These are phyloP conservation scores for Gorsachius goisagi DNA, from an alignment of 2,113 vertebrate species.

Conservation along the genomic window DNA sequence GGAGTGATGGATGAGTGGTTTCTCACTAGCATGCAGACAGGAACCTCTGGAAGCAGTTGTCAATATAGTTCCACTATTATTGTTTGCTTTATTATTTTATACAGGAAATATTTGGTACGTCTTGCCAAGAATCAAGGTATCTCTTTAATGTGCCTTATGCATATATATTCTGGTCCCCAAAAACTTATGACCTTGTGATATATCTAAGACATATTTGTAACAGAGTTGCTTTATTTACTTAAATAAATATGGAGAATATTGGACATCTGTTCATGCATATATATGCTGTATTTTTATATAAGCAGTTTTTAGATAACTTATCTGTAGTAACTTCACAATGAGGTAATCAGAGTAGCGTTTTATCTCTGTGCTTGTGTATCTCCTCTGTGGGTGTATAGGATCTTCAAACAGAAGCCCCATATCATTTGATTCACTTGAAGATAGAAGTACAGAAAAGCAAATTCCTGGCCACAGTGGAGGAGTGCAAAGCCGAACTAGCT, in stretches of 20 bases:
- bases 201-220: not conserved
- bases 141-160: not conserved
- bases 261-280: not conserved
- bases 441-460: conserved; percentile 84
- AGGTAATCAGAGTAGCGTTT: not conserved
- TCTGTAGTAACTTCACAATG: not conserved
- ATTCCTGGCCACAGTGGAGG: conserved; percentile 79
- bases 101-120: not conserved
- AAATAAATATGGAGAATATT: not conserved
- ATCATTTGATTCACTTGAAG: conserved; percentile 89
- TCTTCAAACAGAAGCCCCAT: conserved; percentile 88
- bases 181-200: not conserved
- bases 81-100: not conserved
- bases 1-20: not conserved
- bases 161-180: not conserved
- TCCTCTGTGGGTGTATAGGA: conserved; percentile 73
- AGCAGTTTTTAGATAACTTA: not conserved
- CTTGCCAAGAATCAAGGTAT: not conserved
- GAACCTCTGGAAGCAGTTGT: not conserved
- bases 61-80: not conserved
- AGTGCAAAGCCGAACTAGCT: conserved; percentile 85
- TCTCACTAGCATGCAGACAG: not conserved
- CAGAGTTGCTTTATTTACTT: not conserved
- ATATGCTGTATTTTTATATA: not conserved
- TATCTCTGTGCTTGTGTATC: not conserved